Percentiles rank a stretch among this genome's conserved stretches.
These are phyloP conservation scores for Plutella xylostella DNA, from an alignment of 2,888 invertebrate species.

Conservation along the genomic window DNA sequence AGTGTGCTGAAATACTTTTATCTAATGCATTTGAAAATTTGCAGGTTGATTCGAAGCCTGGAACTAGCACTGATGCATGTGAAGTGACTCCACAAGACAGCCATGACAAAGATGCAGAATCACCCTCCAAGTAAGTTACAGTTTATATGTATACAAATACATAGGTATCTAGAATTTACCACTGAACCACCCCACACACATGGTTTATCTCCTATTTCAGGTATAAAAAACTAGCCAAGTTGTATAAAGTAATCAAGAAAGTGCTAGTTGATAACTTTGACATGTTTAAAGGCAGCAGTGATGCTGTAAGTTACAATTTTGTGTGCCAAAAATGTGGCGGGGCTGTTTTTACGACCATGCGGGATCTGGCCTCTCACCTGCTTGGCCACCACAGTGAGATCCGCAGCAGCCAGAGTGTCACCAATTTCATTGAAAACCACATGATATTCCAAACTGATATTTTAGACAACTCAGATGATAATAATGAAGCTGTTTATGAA, in stretches of 20 bases:
- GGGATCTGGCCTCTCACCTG: slow-evolving; percentile 32
- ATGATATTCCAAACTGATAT: slow-evolving; percentile 33
- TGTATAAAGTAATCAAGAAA: slow-evolving; percentile 25
- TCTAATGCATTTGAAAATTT: too few species aligned
- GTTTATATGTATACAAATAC: too few species aligned
- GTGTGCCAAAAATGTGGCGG: slow-evolving; percentile 40
- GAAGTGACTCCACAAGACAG: slow-evolving; percentile 3
- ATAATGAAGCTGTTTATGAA: slow-evolving; percentile 24
- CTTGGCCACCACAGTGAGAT: background rate
- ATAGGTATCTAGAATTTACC: too few species aligned
- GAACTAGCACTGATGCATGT: background rate
- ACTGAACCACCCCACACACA: background rate
- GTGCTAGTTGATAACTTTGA: slow-evolving; percentile 29
- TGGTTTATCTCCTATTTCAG: slow-evolving; percentile 33
- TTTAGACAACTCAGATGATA: too few species aligned
- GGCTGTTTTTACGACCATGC: slow-evolving; percentile 16
- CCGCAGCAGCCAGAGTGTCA: background rate
- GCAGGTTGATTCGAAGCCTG: too few species aligned
- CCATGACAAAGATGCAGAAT: background rate
- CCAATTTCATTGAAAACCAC: slow-evolving; percentile 34
- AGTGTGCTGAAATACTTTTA: too few species aligned
- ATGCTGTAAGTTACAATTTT: slow-evolving; percentile 28
- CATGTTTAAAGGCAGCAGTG: slow-evolving; percentile 26
- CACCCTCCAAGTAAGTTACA: too few species aligned
- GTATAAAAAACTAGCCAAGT: slow-evolving; percentile 19